A percentile compares a stretch with the other conserved stretches of the same genome.
These are phyloP conservation scores for Drosophila erecta DNA, from an alignment of 1,140 invertebrate genomes.

Conservation along the genomic window DNA sequence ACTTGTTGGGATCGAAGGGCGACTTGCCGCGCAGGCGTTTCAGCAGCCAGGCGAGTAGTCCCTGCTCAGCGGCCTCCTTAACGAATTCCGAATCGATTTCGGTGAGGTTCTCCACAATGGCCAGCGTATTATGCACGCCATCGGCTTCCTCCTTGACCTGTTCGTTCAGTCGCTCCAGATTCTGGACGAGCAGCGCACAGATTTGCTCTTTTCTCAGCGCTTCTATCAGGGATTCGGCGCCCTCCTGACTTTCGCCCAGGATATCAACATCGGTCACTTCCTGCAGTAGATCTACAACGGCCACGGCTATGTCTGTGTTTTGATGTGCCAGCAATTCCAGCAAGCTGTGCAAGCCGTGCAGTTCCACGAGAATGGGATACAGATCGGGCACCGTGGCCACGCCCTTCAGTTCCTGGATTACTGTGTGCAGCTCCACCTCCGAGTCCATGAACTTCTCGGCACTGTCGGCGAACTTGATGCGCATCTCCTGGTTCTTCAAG, in stretches of 20 bases:
- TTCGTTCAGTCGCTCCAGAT: constrained; percentile 97
- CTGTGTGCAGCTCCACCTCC: constrained; percentile 97
- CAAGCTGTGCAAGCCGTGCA: constrained; percentile 95
- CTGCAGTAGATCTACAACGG: constrained; percentile 92
- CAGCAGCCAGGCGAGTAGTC: constrained; percentile 96
- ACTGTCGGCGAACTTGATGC: constrained; percentile 98
- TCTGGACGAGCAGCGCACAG: constrained; percentile 95
- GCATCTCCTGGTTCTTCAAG: constrained; percentile 98
- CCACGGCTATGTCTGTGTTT: constrained; percentile 96
- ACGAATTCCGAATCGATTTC: constrained; percentile 95
- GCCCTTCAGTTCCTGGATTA: constrained; percentile 96
- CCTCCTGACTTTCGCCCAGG: constrained; percentile 94
- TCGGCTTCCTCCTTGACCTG: constrained; percentile 96
- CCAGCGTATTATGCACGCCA: constrained; percentile 97
- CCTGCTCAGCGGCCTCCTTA: constrained; percentile 93
- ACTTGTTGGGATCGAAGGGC: constrained; percentile 97
- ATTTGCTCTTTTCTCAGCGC: constrained; percentile 95
- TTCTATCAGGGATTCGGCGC: constrained; percentile 91
- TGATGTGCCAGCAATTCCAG: constrained; percentile 97
- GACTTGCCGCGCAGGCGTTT: constrained; percentile 93
- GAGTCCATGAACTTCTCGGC: constrained; percentile 99
- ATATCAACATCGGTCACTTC: constrained; percentile 99
- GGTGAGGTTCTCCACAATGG: constrained; percentile 96
- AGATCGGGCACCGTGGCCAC: constrained; percentile 98
- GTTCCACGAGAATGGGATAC: constrained; percentile 95